Base-by-base conservation (phyloP, 2,113 vertebrate genomes). In the Illadopsis cleaveri region DNA sequence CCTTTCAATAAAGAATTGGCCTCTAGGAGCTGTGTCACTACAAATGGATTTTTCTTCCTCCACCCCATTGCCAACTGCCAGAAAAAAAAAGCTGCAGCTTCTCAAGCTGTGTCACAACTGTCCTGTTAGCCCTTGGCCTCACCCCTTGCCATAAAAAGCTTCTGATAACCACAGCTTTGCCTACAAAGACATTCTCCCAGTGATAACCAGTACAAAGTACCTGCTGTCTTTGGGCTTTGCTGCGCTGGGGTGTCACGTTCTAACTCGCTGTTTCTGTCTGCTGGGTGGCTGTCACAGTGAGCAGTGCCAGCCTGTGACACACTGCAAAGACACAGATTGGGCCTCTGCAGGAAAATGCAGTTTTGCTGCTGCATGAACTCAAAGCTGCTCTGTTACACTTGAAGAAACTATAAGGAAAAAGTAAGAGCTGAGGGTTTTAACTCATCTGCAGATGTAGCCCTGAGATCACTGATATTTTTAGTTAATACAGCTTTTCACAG, bases 1-100 rank as follows among this genome's bases (percentile, higher is more conserved):
- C 27, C 33, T 88, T 96, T 82, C 62, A 98, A 98, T 98, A 98
- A 98, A 98, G 42, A 82, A 57, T 8, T 54, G 77, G 47, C 69
- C 83, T 75, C 91, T 82, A 82, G 66, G 35, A 78, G 6, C 47
- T 64, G 11, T 58, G 45, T 95, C n/a, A 18, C 54, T 69, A 15
- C 45, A 27, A 70, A 42, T 30, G 54, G 45, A 38, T 76, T 80
- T 89, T 77, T 56, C 44, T 89, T 81, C 31, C 71, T 73, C 47
- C 6, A 35, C 28, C 0, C 0, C 15, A 12, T 2, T 61, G 38
- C 22, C 11, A 77, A 17, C 42, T 33, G 45, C 25, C 42, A 50
- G 71, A 25, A 20, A 57, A 57, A 54, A 28, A 50, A 47, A 76
- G 14, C 53, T 91, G 33, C 47, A 83, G 27, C 31, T 47, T 47